Percentiles rank a stretch among this genome's conserved stretches.
Evolutionary conservation across 1,140 invertebrate genomes (phyloP).

Genomic region (Andricus grossulariae): DNA sequence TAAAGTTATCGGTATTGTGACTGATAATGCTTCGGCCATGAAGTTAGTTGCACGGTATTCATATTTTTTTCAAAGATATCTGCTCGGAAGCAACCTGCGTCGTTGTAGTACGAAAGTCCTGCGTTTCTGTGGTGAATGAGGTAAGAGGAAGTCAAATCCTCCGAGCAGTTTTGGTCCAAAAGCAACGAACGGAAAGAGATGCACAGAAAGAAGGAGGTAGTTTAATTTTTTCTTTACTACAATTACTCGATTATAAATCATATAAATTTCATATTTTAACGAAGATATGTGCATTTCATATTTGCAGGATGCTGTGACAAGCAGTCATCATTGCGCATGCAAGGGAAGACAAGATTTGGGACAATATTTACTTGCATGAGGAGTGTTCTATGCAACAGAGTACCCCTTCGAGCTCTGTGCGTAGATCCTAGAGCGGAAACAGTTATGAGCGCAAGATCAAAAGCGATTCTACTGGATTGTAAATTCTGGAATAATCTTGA

Average conservation of each 20-base stretch:
- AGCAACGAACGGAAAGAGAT: background rate
- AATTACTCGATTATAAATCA: background rate
- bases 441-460: too few relatives aligned
- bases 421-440: background rate
- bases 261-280: background rate
- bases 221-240: background rate
- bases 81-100: background rate
- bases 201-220: background rate
- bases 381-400: background rate
- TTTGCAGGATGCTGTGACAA: background rate
- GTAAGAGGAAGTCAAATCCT: background rate
- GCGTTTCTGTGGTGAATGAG: background rate
- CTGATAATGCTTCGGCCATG: too few relatives aligned
- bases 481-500: too few relatives aligned
- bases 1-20: too few relatives aligned
- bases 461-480: too few relatives aligned
- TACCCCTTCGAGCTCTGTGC: background rate
- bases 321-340: background rate
- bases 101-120: background rate
- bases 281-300: background rate
- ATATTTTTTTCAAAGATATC: too few relatives aligned
- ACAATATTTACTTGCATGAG: background rate
- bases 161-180: background rate
- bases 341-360: background rate
- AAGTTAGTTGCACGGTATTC: too few relatives aligned